These are phyloP conservation scores for Cheilosia impressa DNA, from an alignment of 2,888 invertebrate species.

Conservation along the genomic window DNA sequence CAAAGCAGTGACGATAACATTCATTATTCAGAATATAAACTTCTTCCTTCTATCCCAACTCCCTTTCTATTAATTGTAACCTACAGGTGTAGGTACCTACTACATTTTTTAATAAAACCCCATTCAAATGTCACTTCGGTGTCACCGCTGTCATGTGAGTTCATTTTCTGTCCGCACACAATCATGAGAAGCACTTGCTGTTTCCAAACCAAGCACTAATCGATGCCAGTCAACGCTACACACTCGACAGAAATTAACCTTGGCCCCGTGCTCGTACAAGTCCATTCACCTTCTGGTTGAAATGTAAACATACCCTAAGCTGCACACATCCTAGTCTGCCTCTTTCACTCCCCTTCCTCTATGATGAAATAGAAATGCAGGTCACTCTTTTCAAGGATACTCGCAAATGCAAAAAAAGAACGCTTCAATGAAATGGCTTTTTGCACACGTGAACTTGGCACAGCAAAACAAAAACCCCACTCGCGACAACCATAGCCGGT, in stretches of 20 bases:
- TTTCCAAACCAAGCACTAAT: constrained; percentile 17
- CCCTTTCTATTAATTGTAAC: too few species aligned
- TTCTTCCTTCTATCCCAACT: too few species aligned
- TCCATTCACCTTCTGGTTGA: constrained; percentile 16
- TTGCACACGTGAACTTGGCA: constrained; percentile 60
- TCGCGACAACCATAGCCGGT: constrained; percentile 42
- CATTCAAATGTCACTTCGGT: background rate
- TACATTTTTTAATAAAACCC: too few species aligned
- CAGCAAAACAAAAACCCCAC: constrained; percentile 60
- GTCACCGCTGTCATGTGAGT: background rate
- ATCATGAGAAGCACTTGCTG: constrained; percentile 1
- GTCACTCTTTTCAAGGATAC: constrained; percentile 71
- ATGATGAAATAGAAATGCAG: constrained; percentile 5
- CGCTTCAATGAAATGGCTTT: constrained; percentile 1
- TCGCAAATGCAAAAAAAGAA: constrained; percentile 3
- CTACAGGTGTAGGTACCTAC: too few species aligned
- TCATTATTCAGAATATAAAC: too few species aligned
- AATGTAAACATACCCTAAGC: constrained; percentile 31
- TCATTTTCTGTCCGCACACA: constrained; percentile 9
- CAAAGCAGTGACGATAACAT: too few species aligned
- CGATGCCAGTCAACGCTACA: background rate
- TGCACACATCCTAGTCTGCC: constrained; percentile 4
- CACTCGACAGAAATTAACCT: constrained; percentile 33
- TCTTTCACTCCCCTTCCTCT: background rate
- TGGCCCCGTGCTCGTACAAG: constrained; percentile 37